Base-by-base conservation (phyloP, 1,140 invertebrate species). In the Saccostrea cuccullata region DNA sequence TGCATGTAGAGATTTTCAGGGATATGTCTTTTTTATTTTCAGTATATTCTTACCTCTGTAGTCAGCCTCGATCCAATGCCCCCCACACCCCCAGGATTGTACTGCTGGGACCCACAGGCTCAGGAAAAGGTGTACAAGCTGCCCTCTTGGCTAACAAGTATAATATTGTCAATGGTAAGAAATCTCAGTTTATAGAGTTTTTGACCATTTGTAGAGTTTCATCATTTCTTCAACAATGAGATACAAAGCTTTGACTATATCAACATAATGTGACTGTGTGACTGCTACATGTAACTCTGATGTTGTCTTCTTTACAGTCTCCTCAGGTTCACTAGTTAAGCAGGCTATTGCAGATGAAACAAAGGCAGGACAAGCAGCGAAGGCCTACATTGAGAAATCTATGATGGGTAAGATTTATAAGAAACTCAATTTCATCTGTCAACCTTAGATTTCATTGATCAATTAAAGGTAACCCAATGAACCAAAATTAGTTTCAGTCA, bases 81-180 rank as follows among this genome's bases (percentile, higher is more conserved):
- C 94, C 94, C 26, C 92, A 94, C 84, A 94, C 93, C 12, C 95
- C 95, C 1, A 89, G 95, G 26, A 92, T 95, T 55, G 89, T 95
- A n/a, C 85, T 95, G 17, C 87, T 95, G 40, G 95, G 95, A 56
- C 91, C 95, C 60, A 93, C 93, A 82, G 95, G 95, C 26, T 93
- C 93, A 89, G 95, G 95, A 0, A 94, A 95, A 90, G 92, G 91
- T 64, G 93, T 94, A 12, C 94, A 95, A 86, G 94, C 95, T 3
- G 91, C 92, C 13, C 90, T 95, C 26, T 58, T 95, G 56, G 93
- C 94, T n/a, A 93, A 93, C 84, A 95, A 95, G 90, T 95, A 95
- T 87, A 94, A 94, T 77, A 91, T 95, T 88, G 93, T 95, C 4
- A 95, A 94, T 92, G 93, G 94, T 94, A 90, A 87, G 91, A 64